Evolutionary conservation across 2,888 invertebrate genomes (phyloP).

Genomic region (Mesorhabditis belari): DNA sequence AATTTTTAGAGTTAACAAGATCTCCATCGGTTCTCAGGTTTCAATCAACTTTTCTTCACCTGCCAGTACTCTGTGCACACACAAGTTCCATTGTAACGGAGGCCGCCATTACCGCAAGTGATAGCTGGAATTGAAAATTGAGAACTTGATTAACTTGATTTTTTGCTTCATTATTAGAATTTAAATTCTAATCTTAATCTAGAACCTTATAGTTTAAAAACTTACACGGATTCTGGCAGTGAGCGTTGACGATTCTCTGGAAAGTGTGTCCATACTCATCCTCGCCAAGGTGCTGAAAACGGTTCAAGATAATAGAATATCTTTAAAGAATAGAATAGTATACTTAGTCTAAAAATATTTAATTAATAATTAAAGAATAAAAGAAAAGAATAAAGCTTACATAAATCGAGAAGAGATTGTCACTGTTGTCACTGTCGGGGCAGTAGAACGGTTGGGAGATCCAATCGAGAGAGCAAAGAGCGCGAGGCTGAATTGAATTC

Average conservation of each 20-base stretch:
- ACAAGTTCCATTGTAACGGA: slow-evolving; percentile 32
- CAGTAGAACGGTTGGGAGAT: slow-evolving; percentile 33
- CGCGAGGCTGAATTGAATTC: slow-evolving; percentile 14
- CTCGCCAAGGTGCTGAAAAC: slow-evolving; percentile 27
- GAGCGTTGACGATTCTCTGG: slow-evolving; percentile 31
- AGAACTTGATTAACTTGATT: neutral
- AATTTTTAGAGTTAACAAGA: neutral
- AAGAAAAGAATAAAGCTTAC: slow-evolving; percentile 13
- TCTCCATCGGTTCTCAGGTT: neutral
- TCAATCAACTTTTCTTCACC: slow-evolving; percentile 11
- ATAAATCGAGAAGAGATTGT: slow-evolving; percentile 9
- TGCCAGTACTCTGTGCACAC: slow-evolving; percentile 38
- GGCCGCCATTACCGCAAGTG: slow-evolving; percentile 34
- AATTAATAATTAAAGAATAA: neutral
- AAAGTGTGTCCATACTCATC: slow-evolving; percentile 41
- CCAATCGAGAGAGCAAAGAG: slow-evolving; percentile 24
- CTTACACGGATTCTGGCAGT: slow-evolving; percentile 8
- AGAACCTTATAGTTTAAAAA: neutral
- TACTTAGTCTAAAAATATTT: neutral
- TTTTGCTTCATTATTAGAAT: neutral
- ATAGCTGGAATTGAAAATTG: neutral
- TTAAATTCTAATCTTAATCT: neutral
- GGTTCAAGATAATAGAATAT: slow-evolving; percentile 18
- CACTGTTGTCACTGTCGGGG: slow-evolving; percentile 19
- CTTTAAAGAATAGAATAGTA: neutral